phyloP scores from a whole-genome alignment of 2,888 invertebrate species.

The Aricia artaxerxes region DNA sequence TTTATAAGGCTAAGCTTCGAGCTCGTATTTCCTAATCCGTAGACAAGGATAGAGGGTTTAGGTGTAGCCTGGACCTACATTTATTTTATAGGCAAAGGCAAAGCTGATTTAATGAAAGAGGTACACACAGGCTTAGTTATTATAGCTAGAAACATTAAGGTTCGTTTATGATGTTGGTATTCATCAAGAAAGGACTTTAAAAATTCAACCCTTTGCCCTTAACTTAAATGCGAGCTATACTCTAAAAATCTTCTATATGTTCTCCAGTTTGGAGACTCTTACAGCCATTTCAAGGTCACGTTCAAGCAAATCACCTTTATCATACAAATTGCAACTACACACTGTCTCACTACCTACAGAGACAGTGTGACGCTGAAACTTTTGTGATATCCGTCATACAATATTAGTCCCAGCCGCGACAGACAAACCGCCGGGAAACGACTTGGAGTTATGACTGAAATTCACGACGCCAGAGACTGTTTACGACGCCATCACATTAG shows the following conservation, averaged over 20 bases:
- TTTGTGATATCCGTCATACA: constrained; percentile 3
- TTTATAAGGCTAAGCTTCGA: not conserved
- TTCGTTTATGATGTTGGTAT: too few species aligned
- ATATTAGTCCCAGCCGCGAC: not conserved
- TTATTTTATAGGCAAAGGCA: not conserved
- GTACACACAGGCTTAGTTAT: too few species aligned
- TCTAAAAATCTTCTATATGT: not conserved
- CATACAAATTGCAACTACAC: not conserved
- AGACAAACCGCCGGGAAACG: constrained; percentile 14
- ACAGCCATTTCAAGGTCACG: not conserved
- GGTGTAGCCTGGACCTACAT: not conserved
- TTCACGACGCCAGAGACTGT: constrained; percentile 16
- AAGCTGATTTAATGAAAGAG: not conserved
- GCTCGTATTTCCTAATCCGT: constrained; percentile 12
- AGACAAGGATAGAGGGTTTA: not conserved
- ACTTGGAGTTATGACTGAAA: constrained; percentile 19
- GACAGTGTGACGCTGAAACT: not conserved
- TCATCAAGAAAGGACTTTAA: too few species aligned
- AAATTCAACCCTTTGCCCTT: too few species aligned
- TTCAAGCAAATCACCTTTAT: not conserved
- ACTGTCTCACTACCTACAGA: not conserved
- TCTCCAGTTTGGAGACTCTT: not conserved
- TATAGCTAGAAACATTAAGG: too few species aligned
- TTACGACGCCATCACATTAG: constrained; percentile 6
- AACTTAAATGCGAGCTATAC: too few species aligned